Evolutionary conservation across 2,888 invertebrate species (phyloP).

Genomic region (Nephrotoma flavescens): DNA sequence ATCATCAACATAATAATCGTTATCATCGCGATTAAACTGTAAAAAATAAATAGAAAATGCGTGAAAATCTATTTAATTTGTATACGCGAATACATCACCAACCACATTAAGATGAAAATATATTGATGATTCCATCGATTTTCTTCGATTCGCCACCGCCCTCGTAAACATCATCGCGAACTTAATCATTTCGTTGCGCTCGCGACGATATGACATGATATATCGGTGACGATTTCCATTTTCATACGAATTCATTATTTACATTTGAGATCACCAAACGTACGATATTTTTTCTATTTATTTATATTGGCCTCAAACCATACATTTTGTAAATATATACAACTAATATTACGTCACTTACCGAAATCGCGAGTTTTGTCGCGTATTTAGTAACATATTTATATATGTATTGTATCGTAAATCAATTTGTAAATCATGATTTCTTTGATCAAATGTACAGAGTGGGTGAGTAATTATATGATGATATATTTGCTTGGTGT

Average conservation of each 20-base stretch:
- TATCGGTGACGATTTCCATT: not conserved
- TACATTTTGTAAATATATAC: not conserved
- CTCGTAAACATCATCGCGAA: no score
- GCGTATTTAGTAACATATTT: not conserved
- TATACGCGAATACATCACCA: no score
- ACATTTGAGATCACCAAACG: not conserved
- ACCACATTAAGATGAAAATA: not conserved
- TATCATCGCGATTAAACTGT: not conserved
- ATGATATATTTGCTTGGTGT: not conserved
- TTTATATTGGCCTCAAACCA: not conserved
- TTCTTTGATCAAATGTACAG: not conserved
- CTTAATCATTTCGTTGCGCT: not conserved
- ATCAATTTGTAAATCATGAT: not conserved
- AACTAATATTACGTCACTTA: not conserved
- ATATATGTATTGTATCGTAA: not conserved
- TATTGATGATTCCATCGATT: not conserved
- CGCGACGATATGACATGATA: not conserved
- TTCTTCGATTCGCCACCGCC: not conserved
- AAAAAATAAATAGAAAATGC: not conserved
- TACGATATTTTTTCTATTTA: not conserved
- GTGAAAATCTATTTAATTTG: not conserved
- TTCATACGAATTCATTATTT: not conserved
- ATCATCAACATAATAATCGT: not conserved
- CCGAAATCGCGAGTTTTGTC: not conserved
- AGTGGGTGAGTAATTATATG: not conserved